These are phyloP conservation scores for Perizoma flavofasciatum DNA, from an alignment of 2,888 invertebrate genomes.

Conservation along the genomic window DNA sequence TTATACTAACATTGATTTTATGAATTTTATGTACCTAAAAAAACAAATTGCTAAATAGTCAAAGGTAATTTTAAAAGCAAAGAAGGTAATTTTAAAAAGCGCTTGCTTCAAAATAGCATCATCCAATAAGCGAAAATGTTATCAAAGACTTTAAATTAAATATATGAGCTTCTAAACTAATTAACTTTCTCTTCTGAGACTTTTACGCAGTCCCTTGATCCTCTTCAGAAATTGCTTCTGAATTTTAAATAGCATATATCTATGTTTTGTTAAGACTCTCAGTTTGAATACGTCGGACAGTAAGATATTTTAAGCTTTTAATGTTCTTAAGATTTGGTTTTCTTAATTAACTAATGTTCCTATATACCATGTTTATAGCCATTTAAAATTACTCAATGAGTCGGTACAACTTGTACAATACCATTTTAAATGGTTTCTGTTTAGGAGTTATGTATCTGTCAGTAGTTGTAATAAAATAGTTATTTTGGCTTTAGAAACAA, in stretches of 20 bases:
- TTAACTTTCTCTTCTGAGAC: slow-evolving; percentile 24
- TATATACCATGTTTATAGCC: not conserved
- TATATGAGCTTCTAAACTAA: slow-evolving; percentile 29
- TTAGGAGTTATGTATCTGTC: not conserved
- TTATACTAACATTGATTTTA: no score
- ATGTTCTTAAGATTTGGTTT: slow-evolving; percentile 12
- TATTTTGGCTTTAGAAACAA: no score
- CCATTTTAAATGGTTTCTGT: no score
- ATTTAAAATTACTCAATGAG: no score
- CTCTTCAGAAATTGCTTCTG: slow-evolving; percentile 23
- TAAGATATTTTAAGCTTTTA: slow-evolving; percentile 1
- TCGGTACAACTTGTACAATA: no score
- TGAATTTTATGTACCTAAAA: no score
- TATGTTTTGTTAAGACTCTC: slow-evolving; percentile 25
- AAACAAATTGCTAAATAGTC: no score
- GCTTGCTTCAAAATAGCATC: slow-evolving; percentile 11
- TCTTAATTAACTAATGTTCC: slow-evolving; percentile 18
- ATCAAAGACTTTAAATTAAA: slow-evolving; percentile 19
- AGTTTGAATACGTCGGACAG: slow-evolving; percentile 25
- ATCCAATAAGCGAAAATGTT: slow-evolving; percentile 16
- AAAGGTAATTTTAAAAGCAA: no score
- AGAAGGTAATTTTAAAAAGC: no score
- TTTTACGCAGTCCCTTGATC: slow-evolving; percentile 28
- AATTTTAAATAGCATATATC: slow-evolving; percentile 30
- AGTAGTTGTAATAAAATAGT: not conserved